These are phyloP conservation scores for Ectobius pallidus DNA, from an alignment of 2,888 invertebrate species.

Conservation along the genomic window DNA sequence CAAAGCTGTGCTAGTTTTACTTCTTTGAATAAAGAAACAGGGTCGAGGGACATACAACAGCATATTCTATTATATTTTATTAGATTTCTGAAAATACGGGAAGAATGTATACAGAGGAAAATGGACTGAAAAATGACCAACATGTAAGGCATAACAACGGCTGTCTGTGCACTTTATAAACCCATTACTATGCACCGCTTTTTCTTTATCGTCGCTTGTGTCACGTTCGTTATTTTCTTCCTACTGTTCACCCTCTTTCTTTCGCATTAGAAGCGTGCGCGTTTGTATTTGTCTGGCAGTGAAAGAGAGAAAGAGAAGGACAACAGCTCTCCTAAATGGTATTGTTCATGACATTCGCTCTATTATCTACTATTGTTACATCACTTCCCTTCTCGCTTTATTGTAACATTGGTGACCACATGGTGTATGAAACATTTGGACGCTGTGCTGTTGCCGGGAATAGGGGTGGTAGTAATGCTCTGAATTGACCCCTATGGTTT, in stretches of 20 bases:
- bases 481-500: too few relatives aligned
- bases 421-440: conserved; percentile 8
- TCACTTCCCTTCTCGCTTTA: conserved; percentile 34
- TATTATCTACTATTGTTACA: conserved; percentile 28
- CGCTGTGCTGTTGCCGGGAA: too few relatives aligned
- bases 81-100: too few relatives aligned
- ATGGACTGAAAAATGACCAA: not conserved
- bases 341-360: conserved; percentile 25
- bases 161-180: conserved; percentile 15
- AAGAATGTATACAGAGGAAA: too few relatives aligned
- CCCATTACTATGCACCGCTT: not conserved
- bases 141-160: not conserved
- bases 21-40: too few relatives aligned
- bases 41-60: too few relatives aligned
- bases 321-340: not conserved
- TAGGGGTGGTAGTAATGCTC: too few relatives aligned
- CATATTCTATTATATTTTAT: too few relatives aligned
- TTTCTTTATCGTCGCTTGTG: conserved; percentile 9
- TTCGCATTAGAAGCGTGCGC: not conserved
- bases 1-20: too few relatives aligned
- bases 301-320: not conserved
- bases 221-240: conserved; percentile 15
- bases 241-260: not conserved
- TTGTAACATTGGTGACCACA: conserved; percentile 31
- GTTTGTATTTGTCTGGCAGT: too few relatives aligned